Base-by-base conservation (phyloP, 2,888 invertebrate species). In the Xanthorhoe designata region DNA sequence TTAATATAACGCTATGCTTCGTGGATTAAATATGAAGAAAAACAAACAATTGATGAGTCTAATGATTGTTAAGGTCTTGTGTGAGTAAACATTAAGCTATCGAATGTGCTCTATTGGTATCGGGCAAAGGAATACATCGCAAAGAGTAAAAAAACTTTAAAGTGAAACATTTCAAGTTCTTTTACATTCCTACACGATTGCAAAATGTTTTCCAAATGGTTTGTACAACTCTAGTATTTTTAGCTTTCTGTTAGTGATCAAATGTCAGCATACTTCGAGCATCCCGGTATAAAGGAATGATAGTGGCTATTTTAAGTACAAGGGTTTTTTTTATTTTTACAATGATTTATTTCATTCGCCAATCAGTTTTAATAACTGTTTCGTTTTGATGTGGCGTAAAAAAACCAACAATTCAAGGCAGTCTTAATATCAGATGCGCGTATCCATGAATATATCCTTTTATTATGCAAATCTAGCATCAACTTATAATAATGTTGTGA, bases 1-100 rank as follows among this genome's bases (percentile, higher is more conserved):
- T 9, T 9, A 35, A n/a, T n/a, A n/a, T n/a, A 8, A 35, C 35
- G 35, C 35, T 35, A 35, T 10, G 10, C 35, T 35, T 8, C 35
- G 35, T 35, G 35, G 9, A 5, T 8, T 35, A 35, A 35, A 35
- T 8, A 5, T 24, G 24, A 24, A 24, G 5, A 5, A 24, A 24
- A 24, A 24, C 2, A 24, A 3, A 24, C 24, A 24, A 24, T 24
- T 24, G 24, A 24, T 24, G 24, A 24, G 7, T 32, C 32, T 32
- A 32, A 32, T 32, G 7, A 42, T 13, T 42, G 56, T 55, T 62
- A 38, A 62, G 61, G 55, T 50, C 55, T 55, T 50, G 49, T 18
- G 13, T 10, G 19, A 38, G 24, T 18, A 50, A 8, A n/a, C 38
- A 59, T 19, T 18, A 35, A 59, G 19, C 50, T 18, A 35, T 35